These are phyloP conservation scores for Geophilus truncorum DNA, from an alignment of 2,888 invertebrate genomes.

Conservation along the genomic window DNA sequence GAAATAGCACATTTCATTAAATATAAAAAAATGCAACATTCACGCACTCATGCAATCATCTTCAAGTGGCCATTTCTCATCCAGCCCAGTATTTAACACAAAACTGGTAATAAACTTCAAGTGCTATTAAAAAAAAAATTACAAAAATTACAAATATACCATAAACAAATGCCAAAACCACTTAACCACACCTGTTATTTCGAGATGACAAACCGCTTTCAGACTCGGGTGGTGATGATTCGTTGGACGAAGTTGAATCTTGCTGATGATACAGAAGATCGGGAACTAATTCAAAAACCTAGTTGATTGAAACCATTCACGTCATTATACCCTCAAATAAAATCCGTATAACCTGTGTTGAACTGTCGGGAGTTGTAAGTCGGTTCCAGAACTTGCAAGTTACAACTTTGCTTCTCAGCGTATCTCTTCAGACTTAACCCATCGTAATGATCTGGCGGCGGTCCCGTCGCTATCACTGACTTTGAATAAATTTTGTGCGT, in stretches of 20 bases:
- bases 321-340: neutral
- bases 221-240: constrained; percentile 11
- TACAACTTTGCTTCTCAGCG: neutral
- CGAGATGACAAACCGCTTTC: neutral
- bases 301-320: no score
- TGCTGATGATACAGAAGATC: constrained; percentile 36
- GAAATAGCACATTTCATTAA: neutral
- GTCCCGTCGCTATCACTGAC: neutral
- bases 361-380: neutral
- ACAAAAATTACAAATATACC: neutral
- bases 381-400: neutral
- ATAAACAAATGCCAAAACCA: neutral
- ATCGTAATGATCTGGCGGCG: neutral
- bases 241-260: constrained; percentile 37
- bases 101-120: neutral
- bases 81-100: neutral
- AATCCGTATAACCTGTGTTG: neutral
- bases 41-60: neutral
- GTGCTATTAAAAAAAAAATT: neutral
- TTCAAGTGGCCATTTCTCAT: neutral
- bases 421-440: neutral
- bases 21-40: neutral
- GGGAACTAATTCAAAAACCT: constrained; percentile 35
- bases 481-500: neutral
- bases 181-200: neutral